A percentile compares a stretch with the other conserved stretches of the same genome.
phyloP scores from a whole-genome alignment of 2,797 vertebrate species.

The Galaxias olidus region DNA sequence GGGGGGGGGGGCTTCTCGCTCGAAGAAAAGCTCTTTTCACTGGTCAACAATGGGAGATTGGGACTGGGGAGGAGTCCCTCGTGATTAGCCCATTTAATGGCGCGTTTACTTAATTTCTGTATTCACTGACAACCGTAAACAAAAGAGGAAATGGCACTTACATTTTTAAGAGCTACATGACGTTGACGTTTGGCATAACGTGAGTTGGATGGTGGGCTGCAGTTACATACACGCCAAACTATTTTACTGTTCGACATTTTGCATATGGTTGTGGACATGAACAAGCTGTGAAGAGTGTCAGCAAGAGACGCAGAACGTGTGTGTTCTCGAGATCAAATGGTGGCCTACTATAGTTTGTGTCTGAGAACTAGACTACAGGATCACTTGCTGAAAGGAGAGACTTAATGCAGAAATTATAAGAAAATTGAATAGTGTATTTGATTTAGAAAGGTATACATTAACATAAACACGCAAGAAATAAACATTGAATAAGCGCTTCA shows the following conservation, averaged over 20 bases:
- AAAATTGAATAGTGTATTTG: slow-evolving; percentile 95
- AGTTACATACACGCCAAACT: slow-evolving; percentile 23
- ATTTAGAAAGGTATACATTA: slow-evolving; percentile 93
- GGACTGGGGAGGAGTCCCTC: slow-evolving; percentile 84
- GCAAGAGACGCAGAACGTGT: background rate
- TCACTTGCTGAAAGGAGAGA: slow-evolving; percentile 56
- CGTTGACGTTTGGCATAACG: slow-evolving; percentile 66
- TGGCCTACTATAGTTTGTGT: no score
- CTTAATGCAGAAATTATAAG: slow-evolving; percentile 80
- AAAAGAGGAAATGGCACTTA: slow-evolving; percentile 76
- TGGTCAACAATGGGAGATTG: slow-evolving; percentile 81
- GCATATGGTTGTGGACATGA: slow-evolving; percentile 12
- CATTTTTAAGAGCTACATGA: slow-evolving; percentile 62
- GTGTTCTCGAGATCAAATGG: no score
- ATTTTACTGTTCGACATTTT: slow-evolving; percentile 19
- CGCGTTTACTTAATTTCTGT: slow-evolving; percentile 84
- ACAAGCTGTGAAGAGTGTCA: background rate
- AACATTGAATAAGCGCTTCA: slow-evolving; percentile 88
- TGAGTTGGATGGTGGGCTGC: slow-evolving; percentile 26
- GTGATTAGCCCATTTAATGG: slow-evolving; percentile 85
- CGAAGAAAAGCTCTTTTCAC: slow-evolving; percentile 83
- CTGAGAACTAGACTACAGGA: slow-evolving; percentile 23
- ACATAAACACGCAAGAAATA: slow-evolving; percentile 89
- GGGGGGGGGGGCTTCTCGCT: slow-evolving; percentile 71
- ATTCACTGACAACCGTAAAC: slow-evolving; percentile 82